Percentiles rank a stretch among this genome's conserved stretches.
phyloP scores from a whole-genome alignment of 2,797 vertebrate genomes.

The Muscicapa striata region DNA sequence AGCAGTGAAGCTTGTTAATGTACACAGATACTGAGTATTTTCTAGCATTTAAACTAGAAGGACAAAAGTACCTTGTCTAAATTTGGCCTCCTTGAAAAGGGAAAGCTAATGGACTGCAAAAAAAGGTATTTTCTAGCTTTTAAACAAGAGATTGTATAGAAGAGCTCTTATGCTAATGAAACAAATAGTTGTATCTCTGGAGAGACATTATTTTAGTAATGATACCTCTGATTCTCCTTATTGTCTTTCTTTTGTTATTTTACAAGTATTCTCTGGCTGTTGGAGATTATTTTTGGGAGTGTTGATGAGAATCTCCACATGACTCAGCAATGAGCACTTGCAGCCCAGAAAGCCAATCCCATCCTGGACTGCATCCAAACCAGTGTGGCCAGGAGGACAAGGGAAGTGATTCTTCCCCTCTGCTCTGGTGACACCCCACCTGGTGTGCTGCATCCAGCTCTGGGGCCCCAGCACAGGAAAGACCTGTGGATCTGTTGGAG shows the following conservation, averaged over 20 bases:
- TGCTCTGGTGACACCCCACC: not conserved
- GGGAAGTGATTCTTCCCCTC: not conserved
- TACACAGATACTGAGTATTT: not conserved
- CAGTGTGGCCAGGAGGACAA: accelerated
- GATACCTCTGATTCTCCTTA: not conserved
- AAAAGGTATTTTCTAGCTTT: not conserved
- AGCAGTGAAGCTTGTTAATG: not conserved
- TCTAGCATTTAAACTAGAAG: not conserved
- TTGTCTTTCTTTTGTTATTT: not conserved
- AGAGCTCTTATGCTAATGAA: not conserved
- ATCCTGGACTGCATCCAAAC: not conserved
- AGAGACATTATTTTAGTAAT: not conserved
- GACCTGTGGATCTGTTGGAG: not conserved
- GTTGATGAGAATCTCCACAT: not conserved
- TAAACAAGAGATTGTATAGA: not conserved
- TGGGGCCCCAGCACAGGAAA: not conserved
- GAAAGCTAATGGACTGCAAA: not conserved
- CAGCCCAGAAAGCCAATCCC: not conserved
- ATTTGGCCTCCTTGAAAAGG: not conserved
- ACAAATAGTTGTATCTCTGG: not conserved
- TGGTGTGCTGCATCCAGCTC: not conserved
- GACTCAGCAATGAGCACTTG: too few relatives aligned
- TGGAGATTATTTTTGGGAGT: not conserved
- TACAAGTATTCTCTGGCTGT: not conserved
- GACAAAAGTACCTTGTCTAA: not conserved